Conservation (phyloP, 2,113 vertebrate genomes). For the Bathybates hornii region DNA sequence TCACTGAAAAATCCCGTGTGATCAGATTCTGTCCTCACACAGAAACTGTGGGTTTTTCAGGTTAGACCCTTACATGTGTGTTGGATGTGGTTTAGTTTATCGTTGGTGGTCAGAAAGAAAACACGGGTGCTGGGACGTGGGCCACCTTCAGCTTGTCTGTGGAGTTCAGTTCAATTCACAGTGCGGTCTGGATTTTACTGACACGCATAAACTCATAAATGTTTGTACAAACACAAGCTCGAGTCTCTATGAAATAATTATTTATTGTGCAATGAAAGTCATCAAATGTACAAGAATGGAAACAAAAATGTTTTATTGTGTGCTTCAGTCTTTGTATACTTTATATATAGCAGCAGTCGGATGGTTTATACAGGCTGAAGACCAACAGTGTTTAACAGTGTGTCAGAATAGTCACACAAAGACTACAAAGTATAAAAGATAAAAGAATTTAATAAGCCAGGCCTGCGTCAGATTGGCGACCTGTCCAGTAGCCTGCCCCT, state of each 20-base stretch:
- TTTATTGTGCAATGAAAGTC: background rate
- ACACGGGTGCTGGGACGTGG: background rate
- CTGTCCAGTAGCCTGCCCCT: background rate
- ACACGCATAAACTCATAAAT: background rate
- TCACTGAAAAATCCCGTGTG: background rate
- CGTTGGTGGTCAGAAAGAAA: background rate
- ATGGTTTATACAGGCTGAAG: rapidly evolving
- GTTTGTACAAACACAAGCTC: background rate
- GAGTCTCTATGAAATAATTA: background rate
- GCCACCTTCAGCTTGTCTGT: background rate
- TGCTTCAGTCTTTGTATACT: background rate
- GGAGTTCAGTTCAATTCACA: background rate
- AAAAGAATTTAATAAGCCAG: background rate
- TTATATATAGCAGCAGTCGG: background rate
- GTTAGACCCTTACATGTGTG: background rate
- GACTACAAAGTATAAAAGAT: background rate
- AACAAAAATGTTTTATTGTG: background rate
- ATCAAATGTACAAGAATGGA: background rate
- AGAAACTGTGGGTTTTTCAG: background rate
- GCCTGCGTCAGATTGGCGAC: background rate
- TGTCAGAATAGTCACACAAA: background rate
- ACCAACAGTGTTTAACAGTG: background rate
- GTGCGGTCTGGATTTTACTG: background rate
- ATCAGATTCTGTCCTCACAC: background rate
- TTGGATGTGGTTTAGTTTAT: background rate